Percentiles rank a stretch among this genome's conserved stretches.
phyloP scores from a whole-genome alignment of 2,797 vertebrate genomes.

The Anguilla pacifica region DNA sequence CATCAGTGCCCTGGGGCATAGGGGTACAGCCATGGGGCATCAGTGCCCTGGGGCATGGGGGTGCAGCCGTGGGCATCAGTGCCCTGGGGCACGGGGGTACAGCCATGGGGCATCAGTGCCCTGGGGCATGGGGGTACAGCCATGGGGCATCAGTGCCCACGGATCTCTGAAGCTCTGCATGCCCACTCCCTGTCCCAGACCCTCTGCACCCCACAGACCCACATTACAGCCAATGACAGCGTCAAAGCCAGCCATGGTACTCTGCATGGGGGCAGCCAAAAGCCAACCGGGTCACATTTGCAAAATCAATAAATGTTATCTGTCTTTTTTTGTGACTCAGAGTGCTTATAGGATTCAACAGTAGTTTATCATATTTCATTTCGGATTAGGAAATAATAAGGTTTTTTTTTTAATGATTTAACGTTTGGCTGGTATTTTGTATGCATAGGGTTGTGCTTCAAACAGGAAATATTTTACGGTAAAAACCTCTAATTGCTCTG shows the following conservation, averaged over 20 bases:
- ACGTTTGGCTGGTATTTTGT: neutral
- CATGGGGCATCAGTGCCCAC: neutral
- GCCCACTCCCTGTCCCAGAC: neutral
- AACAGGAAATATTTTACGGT: neutral
- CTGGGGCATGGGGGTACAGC: conserved; percentile 4
- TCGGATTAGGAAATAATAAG: neutral
- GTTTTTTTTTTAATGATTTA: neutral
- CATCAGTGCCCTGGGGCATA: too few species aligned
- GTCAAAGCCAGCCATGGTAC: neutral
- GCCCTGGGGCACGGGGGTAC: neutral
- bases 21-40: too few species aligned
- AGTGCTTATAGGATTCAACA: neutral
- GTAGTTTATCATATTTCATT: neutral
- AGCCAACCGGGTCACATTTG: neutral
- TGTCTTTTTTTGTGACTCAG: neutral
- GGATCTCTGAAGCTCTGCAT: conserved; percentile 1
- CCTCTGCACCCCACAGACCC: neutral
- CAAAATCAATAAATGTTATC: neutral
- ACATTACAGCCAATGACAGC: neutral
- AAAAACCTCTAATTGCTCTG: neutral
- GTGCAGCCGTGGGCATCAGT: neutral
- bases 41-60: neutral
- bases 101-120: conserved; percentile 2
- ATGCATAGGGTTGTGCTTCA: neutral
- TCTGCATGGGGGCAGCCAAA: neutral